Base-by-base conservation (phyloP, 2,888 invertebrate genomes). In the Cheilosia grossa region DNA sequence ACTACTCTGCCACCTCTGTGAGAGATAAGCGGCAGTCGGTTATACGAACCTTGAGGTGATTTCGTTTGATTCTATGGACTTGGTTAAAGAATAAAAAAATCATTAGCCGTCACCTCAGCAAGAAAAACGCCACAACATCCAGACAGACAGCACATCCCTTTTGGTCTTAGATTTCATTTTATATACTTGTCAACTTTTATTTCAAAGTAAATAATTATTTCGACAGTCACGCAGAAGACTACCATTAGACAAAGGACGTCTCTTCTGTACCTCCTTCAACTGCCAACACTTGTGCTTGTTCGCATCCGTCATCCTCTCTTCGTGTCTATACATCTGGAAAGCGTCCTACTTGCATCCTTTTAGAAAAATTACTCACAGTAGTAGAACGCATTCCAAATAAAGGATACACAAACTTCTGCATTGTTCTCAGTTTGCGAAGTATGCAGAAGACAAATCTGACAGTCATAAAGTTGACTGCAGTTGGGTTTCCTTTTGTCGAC, bases 291-390 rank as follows among this genome's bases (percentile, higher is more conserved):
- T 17, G n/a, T 47, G 7, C 44, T 47, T 17, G n/a, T 47, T 17
- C 44, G 19, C n/a, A n/a, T 17, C 7, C 9, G 5, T 47, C n/a
- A 17, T 17, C n/a, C 17, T 47, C 17, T 15, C n/a, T 42, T 42
- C 15, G n/a, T 42, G 9, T 9, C 9, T 10, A 3, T 44, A 7
- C 47, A 44, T 44, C 17, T n/a, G 3, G 47, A 17, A 17, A 19
- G 47, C 17, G 47, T 47, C 47, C 9, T 49, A 19, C 24, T 51
- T 51, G 21, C 21, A 51, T 51, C 24, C 49, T 51, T 27, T 51
- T n/a, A 15, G 13, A 51, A 51, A 51, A 51, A 51, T 0, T 15
- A 51, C 51, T 51, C 24, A 15, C 5, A 15, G 24, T 15, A 21
- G 51, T 24, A 24, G 51, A 24, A 24, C 13, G 13, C 51, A 51